A percentile compares a stretch with the other conserved stretches of the same genome.
These are phyloP conservation scores for Spodoptera littoralis DNA, from an alignment of 2,888 invertebrate genomes.

Conservation along the genomic window DNA sequence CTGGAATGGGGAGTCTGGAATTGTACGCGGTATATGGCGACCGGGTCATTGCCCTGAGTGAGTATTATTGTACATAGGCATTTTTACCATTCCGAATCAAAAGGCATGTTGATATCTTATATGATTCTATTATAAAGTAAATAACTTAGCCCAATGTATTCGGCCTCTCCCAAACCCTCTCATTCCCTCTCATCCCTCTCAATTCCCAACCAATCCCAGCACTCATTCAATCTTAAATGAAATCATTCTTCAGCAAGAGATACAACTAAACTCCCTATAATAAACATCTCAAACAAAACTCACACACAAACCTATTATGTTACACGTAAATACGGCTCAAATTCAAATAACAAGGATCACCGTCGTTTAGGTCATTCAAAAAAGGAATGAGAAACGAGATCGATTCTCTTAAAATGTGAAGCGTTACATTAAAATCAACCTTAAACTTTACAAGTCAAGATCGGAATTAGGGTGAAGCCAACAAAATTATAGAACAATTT, in stretches of 20 bases:
- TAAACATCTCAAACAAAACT: constrained; percentile 56
- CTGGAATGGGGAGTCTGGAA: too few species aligned
- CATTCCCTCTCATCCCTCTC: constrained; percentile 50
- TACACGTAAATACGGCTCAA: constrained; percentile 45
- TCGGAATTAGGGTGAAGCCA: constrained; percentile 50
- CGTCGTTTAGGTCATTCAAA: constrained; percentile 65
- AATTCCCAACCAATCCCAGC: constrained; percentile 74
- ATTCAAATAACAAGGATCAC: constrained; percentile 45
- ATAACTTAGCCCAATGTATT: constrained; percentile 29
- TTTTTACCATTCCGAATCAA: too few species aligned
- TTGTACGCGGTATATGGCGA: too few species aligned
- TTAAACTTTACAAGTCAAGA: constrained; percentile 34
- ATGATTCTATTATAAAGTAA: too few species aligned
- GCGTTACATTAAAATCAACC: constrained; percentile 49
- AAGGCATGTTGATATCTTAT: too few species aligned
- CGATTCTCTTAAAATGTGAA: constrained; percentile 82
- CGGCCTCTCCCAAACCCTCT: constrained; percentile 19
- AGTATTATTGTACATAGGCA: too few species aligned
- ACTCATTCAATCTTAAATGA: constrained; percentile 74
- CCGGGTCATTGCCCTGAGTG: too few species aligned
- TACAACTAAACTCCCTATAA: constrained; percentile 76
- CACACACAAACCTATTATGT: not conserved
- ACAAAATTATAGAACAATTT: constrained; percentile 82
- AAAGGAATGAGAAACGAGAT: constrained; percentile 73
- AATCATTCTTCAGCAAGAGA: constrained; percentile 75